phyloP scores from a whole-genome alignment of 1,140 invertebrate species.

The Pseudomyrmex pallidus region DNA sequence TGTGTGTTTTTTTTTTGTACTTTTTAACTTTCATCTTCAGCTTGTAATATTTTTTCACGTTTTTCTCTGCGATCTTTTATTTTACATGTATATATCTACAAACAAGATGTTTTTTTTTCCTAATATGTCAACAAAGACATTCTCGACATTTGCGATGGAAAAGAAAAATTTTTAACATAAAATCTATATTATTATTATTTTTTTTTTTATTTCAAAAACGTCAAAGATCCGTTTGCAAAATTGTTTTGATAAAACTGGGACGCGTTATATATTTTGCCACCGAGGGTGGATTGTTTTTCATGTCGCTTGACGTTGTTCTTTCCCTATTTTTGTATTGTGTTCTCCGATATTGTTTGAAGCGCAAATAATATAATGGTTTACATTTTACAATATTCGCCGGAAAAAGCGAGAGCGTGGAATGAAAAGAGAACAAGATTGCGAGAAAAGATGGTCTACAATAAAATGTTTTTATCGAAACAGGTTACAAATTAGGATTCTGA shows the following conservation, averaged over 20 bases:
- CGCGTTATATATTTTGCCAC: neutral
- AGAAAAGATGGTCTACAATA: neutral
- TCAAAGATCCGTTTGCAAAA: neutral
- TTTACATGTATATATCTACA: neutral
- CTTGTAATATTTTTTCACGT: neutral
- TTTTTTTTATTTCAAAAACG: neutral
- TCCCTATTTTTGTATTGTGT: slow-evolving; percentile 4
- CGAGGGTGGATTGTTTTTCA: slow-evolving; percentile 21
- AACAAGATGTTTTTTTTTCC: neutral
- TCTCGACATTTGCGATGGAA: neutral
- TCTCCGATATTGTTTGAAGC: slow-evolving; percentile 18
- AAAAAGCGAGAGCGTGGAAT: neutral
- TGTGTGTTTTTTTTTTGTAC: neutral
- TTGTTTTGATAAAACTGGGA: slow-evolving; percentile 7
- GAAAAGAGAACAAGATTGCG: slow-evolving; percentile 6
- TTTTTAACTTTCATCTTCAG: slow-evolving; percentile 12
- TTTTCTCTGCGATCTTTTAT: neutral
- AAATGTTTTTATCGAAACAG: slow-evolving; percentile 29
- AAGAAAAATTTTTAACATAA: neutral
- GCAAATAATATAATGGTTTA: slow-evolving; percentile 24
- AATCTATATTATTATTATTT: slow-evolving; percentile 3
- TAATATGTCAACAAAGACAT: neutral
- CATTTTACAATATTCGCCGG: slow-evolving; percentile 1
- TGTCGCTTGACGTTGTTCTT: slow-evolving; percentile 5
- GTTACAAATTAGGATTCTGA: slow-evolving; percentile 20